Conservation (phyloP, 2,113 vertebrate genomes). For the Chrysochloris asiatica region DNA sequence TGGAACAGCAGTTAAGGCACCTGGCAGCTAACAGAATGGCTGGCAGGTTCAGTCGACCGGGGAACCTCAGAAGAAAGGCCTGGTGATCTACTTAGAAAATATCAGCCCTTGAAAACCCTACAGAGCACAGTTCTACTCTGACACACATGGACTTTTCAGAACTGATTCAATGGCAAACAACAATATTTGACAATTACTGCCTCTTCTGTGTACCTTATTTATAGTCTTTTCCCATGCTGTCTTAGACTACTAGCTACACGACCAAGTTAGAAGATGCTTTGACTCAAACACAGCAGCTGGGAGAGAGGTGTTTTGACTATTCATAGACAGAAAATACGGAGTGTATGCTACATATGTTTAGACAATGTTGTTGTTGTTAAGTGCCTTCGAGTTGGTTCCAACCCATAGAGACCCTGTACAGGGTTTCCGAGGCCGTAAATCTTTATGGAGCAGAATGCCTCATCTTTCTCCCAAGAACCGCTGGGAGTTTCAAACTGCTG, state of each 20-base stretch:
- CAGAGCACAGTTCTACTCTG: background rate
- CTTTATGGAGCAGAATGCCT: no score
- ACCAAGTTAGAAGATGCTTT: background rate
- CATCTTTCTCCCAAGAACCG: no score
- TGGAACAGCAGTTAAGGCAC: background rate
- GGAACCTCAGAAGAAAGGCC: background rate
- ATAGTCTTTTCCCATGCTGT: background rate
- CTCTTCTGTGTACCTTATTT: background rate
- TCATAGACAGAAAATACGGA: background rate
- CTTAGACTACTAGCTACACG: background rate
- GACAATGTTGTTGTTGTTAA: no score
- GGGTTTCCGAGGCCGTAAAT: no score
- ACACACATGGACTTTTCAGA: background rate
- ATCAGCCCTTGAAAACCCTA: background rate
- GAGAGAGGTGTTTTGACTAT: background rate
- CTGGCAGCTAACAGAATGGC: background rate
- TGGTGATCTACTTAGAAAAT: background rate
- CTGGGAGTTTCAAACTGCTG: no score
- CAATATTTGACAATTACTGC: rapidly evolving
- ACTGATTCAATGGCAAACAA: background rate
- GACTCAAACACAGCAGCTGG: background rate
- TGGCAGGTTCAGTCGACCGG: background rate
- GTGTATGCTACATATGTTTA: background rate
- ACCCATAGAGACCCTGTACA: no score
- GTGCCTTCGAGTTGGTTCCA: no score